Percentiles rank a stretch among this genome's conserved stretches.
phyloP scores from a whole-genome alignment of 2,797 vertebrate genomes.

The Nasua narica region DNA sequence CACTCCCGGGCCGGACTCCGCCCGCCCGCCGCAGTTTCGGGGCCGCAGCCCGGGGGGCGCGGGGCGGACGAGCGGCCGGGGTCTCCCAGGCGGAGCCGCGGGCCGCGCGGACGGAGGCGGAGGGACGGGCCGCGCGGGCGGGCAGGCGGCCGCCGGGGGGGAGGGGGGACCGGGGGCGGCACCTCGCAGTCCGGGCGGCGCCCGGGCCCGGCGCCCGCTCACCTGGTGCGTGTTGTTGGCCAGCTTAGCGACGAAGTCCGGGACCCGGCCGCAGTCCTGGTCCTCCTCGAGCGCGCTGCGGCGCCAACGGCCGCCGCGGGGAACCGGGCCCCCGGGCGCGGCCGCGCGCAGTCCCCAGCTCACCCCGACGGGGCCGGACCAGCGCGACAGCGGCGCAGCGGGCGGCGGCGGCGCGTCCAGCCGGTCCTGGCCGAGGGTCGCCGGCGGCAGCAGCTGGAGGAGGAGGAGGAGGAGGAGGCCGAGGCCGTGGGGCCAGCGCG shows the following conservation, averaged over 20 bases:
- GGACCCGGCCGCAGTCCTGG: constrained; percentile 83
- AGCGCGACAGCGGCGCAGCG: neutral
- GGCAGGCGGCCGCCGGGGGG: neutral
- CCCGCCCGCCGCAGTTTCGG: neutral
- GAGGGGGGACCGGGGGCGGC: neutral
- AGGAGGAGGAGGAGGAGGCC: constrained; percentile 55
- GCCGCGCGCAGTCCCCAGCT: constrained; percentile 61
- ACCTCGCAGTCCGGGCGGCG: neutral
- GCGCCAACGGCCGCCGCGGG: constrained; percentile 60
- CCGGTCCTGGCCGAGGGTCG: constrained; percentile 30
- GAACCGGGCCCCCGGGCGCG: constrained; percentile 28
- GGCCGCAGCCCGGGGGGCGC: neutral
- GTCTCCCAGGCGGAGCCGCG: neutral
- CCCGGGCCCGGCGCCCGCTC: constrained; percentile 77
- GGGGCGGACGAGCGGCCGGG: neutral
- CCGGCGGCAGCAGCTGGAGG: neutral
- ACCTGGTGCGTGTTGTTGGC: constrained; percentile 91
- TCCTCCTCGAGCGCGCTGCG: constrained; percentile 43
- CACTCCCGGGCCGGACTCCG: neutral
- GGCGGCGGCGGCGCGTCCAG: constrained; percentile 55
- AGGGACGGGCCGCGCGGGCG: neutral
- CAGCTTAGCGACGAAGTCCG: constrained; percentile 84
- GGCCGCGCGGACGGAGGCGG: neutral
- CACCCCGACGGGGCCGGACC: constrained; percentile 60
- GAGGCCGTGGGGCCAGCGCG: constrained; percentile 54